Percentiles rank a stretch among this genome's conserved stretches.
phyloP scores from a whole-genome alignment of 2,888 invertebrate genomes.

The Eupithecia exiguata region DNA sequence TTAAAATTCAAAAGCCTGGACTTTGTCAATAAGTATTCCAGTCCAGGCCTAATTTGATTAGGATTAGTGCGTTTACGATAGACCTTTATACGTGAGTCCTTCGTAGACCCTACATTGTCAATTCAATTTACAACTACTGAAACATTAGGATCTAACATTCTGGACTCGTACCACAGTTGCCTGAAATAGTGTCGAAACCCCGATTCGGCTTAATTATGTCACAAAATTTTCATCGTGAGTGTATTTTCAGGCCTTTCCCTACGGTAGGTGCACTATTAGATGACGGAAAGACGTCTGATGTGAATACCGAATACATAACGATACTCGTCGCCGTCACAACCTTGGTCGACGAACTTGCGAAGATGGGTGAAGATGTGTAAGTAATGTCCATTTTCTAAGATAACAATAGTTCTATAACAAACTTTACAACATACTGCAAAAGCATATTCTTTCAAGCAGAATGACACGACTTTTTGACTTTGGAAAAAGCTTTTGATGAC shows the following conservation, averaged over 20 bases:
- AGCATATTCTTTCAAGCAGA: not conserved
- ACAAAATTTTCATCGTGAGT: not conserved
- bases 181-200: not conserved
- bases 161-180: not conserved
- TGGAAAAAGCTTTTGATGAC: not conserved
- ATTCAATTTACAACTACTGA: not conserved
- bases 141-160: not conserved
- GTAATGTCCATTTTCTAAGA: not conserved
- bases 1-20: not conserved
- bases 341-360: slow-evolving; percentile 2
- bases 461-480: not conserved
- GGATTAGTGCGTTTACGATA: not conserved
- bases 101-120: not conserved
- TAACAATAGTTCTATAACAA: not conserved
- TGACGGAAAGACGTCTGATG: not conserved
- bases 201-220: not conserved
- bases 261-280: not conserved
- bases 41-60: not conserved
- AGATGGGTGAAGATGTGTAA: not conserved
- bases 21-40: not conserved
- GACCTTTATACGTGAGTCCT: not conserved
- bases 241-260: not conserved
- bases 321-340: not conserved
- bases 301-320: not conserved
- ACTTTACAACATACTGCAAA: not conserved